These are phyloP conservation scores for Conger conger DNA, from an alignment of 2,113 vertebrate genomes.

Conservation along the genomic window DNA sequence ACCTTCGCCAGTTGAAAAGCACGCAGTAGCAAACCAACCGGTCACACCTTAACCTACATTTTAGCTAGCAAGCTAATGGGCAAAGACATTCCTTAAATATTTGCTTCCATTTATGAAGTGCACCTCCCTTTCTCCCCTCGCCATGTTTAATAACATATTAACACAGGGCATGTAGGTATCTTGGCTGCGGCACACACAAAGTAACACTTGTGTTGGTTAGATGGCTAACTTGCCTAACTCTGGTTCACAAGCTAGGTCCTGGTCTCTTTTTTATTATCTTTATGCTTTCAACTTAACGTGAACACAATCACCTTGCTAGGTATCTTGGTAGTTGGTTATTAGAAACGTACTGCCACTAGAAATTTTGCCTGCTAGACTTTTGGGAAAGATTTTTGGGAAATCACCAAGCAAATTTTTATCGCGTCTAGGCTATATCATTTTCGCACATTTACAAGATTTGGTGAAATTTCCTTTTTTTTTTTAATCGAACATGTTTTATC, in stretches of 20 bases:
- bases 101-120: background rate
- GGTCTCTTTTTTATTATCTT: background rate
- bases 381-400: background rate
- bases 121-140: slow-evolving; percentile 30
- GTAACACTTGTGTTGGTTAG: slow-evolving; percentile 55
- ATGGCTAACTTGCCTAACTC: background rate
- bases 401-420: background rate
- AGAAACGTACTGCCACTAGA: background rate
- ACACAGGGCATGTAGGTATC: slow-evolving; percentile 2
- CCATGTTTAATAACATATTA: slow-evolving; percentile 41
- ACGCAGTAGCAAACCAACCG: background rate
- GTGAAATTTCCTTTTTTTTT: background rate
- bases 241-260: background rate
- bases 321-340: too few species aligned
- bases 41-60: slow-evolving; percentile 1
- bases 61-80: background rate
- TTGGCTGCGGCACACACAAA: slow-evolving; percentile 40
- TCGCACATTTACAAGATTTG: too few species aligned
- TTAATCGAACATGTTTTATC: background rate
- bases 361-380: background rate
- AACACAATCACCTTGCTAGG: too few species aligned
- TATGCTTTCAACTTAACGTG: too few species aligned
- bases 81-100: slow-evolving; percentile 16
- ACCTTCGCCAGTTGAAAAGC: background rate
- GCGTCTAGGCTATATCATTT: too few species aligned